A percentile compares a stretch with the other conserved stretches of the same genome.
phyloP scores from a whole-genome alignment of 2,888 invertebrate genomes.

The Blastobasis adustella region DNA sequence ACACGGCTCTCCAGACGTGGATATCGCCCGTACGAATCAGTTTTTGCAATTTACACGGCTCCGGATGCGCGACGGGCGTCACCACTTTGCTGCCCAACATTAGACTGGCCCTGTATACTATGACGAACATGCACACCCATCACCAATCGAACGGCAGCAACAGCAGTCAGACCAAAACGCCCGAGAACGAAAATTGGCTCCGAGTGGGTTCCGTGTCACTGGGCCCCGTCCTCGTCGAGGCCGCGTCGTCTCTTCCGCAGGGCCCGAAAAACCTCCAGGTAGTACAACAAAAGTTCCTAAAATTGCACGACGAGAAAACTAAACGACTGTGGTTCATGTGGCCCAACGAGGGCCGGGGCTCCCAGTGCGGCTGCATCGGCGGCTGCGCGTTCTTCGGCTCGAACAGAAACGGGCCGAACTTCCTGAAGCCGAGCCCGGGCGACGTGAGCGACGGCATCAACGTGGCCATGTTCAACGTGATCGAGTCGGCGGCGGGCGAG shows the following conservation, averaged over 20 bases:
- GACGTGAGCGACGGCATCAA: slow-evolving; percentile 89
- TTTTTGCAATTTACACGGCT: slow-evolving; percentile 96
- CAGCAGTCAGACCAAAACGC: slow-evolving; percentile 45
- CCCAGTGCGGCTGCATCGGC: slow-evolving; percentile 95
- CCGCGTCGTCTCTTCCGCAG: slow-evolving; percentile 87
- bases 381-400: slow-evolving; percentile 96
- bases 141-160: slow-evolving; percentile 74
- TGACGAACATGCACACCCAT: slow-evolving; percentile 76
- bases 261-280: slow-evolving; percentile 85
- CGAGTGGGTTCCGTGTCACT: slow-evolving; percentile 93
- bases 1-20: slow-evolving; percentile 91
- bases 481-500: slow-evolving; percentile 84
- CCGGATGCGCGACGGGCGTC: slow-evolving; percentile 91
- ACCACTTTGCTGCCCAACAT: slow-evolving; percentile 89
- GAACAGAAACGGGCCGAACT: slow-evolving; percentile 90
- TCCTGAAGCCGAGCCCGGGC: slow-evolving; percentile 88
- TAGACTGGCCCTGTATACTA: slow-evolving; percentile 76
- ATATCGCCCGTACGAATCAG: slow-evolving; percentile 91
- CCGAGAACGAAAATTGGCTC: slow-evolving; percentile 85
- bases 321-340: slow-evolving; percentile 96
- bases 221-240: slow-evolving; percentile 92
- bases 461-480: slow-evolving; percentile 83
- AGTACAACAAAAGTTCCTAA: slow-evolving; percentile 88
- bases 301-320: slow-evolving; percentile 87
- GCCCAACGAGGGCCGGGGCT: slow-evolving; percentile 81